phyloP scores from a whole-genome alignment of 2,888 invertebrate genomes.

The Acanthococcus lagerstroemiae region DNA sequence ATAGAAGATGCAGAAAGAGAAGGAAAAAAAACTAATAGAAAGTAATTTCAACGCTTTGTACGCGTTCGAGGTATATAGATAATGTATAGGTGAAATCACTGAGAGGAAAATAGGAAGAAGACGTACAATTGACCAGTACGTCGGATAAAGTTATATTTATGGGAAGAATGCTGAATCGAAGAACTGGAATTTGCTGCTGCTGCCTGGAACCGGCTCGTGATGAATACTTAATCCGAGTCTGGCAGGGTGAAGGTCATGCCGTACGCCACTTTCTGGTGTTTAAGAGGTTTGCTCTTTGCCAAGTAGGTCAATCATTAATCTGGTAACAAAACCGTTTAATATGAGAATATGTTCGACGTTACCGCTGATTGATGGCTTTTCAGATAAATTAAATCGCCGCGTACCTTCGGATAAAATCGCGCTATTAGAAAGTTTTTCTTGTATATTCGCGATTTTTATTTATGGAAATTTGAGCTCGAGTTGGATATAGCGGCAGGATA shows the following conservation, averaged over 20 bases:
- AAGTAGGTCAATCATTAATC: conserved; percentile 28
- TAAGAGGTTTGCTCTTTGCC: conserved; percentile 20
- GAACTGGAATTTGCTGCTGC: conserved; percentile 29
- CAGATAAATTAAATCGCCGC: too few relatives aligned
- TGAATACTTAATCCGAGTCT: conserved; percentile 30
- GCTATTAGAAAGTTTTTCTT: too few relatives aligned
- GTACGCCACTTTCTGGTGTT: conserved; percentile 30
- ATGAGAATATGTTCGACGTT: background rate
- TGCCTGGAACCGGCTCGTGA: conserved; percentile 30
- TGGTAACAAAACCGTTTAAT: background rate
- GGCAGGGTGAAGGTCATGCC: conserved; percentile 30
- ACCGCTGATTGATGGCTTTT: background rate
- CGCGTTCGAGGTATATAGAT: conserved; percentile 22
- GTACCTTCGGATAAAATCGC: too few relatives aligned
- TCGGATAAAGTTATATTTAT: conserved; percentile 30
- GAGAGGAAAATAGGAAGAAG: conserved; percentile 27
- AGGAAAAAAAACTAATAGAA: conserved; percentile 22
- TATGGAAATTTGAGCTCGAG: too few relatives aligned
- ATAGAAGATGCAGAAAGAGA: background rate
- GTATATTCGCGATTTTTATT: too few relatives aligned
- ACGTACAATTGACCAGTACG: conserved; percentile 29
- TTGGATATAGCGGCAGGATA: too few relatives aligned
- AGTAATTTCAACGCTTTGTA: conserved; percentile 30
- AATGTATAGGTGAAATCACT: conserved; percentile 30
- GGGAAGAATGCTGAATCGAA: conserved; percentile 29